These are phyloP conservation scores for Xanthia icteritia DNA, from an alignment of 2,888 invertebrate species.

Conservation along the genomic window DNA sequence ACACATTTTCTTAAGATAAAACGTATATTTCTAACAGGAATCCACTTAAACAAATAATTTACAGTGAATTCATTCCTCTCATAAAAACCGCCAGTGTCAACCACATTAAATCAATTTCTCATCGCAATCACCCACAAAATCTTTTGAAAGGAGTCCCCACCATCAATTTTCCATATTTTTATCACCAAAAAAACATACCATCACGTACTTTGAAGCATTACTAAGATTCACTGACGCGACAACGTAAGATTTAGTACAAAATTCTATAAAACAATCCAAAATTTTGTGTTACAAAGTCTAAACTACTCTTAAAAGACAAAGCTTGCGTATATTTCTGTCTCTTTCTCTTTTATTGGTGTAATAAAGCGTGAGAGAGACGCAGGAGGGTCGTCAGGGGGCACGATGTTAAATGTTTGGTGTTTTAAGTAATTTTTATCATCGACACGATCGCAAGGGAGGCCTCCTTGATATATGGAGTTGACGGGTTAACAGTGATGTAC, in stretches of 20 bases:
- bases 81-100: conserved; percentile 45
- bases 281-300: conserved; percentile 71
- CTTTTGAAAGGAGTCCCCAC: conserved; percentile 67
- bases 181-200: conserved; percentile 78
- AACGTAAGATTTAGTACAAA: conserved; percentile 82
- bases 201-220: conserved; percentile 83
- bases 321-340: conserved; percentile 66
- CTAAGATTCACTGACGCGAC: conserved; percentile 80
- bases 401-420: conserved; percentile 89
- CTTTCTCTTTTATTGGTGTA: conserved; percentile 51
- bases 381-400: conserved; percentile 78
- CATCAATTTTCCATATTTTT: conserved; percentile 85
- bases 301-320: conserved; percentile 69
- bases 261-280: conserved; percentile 69
- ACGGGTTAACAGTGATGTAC: conserved; percentile 81
- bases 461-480: conserved; percentile 87
- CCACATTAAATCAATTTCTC: conserved; percentile 75
- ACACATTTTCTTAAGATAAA: neutral
- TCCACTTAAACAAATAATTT: conserved; percentile 43
- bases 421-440: conserved; percentile 90
- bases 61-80: conserved; percentile 36
- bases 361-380: conserved; percentile 75
- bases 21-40: conserved; percentile 8
- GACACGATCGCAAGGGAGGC: conserved; percentile 88
- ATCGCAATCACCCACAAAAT: conserved; percentile 72